Base-by-base conservation (phyloP, 2,113 vertebrate species). In the Osmerus eperlanus region DNA sequence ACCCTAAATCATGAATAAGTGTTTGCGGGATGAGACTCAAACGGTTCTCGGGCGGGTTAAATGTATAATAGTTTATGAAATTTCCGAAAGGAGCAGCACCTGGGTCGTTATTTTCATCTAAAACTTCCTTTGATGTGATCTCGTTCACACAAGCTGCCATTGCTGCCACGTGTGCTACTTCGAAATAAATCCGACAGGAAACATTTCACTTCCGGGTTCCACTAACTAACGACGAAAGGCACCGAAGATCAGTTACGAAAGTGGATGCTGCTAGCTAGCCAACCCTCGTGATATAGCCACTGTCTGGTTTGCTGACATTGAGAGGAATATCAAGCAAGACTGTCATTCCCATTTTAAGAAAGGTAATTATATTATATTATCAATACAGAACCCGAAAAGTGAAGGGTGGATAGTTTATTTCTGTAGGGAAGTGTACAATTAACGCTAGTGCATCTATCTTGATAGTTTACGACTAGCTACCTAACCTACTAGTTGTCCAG, bases 21-120 rank as follows among this genome's bases (percentile, higher is more conserved):
- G 90, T 84, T 0, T 47, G 62, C 0, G 96, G 95, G 25, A 98
- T 87, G 23, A 98, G 91, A 60, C 83, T 83, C 72, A 96, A 9
- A 0, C 96, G 94, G 0, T 88, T 93, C 77, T 95, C 94, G 3
- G 96, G 96, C 0, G 96, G 95, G 19, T 96, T 94, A 76, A 99
- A 98, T 0, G 86, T 92, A 75, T 97, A 95, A 68, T 98, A 99
- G 60, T 95, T 93, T 0, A 93, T 93, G 68, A 98, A 98, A 68
- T 98, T 99, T 0, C 97, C 97, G 56, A 92, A 94, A 0, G 91
- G 95, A 55, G 96, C 96, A 0, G 95, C 94, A 1, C 96, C 96
- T 0, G 95, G 94, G 2, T 93, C 92, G 12, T 67, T 9, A 3
- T 28, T 52, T 19, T 83, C 81, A n/a, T 73, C 77, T 0, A 1